These are phyloP conservation scores for Hydrotaea diabolus DNA, from an alignment of 2,888 invertebrate genomes.

Conservation along the genomic window DNA sequence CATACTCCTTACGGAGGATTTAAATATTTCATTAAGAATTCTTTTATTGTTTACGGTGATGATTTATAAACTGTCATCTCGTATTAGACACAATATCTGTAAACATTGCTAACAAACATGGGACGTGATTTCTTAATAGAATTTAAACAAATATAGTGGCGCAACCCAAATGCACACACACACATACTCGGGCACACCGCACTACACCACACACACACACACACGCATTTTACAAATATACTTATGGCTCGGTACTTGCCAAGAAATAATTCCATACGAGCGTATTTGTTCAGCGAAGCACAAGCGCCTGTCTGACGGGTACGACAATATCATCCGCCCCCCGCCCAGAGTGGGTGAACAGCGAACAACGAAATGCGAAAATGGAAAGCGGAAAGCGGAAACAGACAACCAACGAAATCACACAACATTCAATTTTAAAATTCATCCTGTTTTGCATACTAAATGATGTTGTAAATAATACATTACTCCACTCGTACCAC, in stretches of 20 bases:
- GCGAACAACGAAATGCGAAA: background rate
- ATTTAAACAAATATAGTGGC: slow-evolving; percentile 56
- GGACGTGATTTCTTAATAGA: slow-evolving; percentile 65
- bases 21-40: slow-evolving; percentile 60
- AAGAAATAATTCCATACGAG: slow-evolving; percentile 43
- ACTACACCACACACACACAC: background rate
- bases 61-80: slow-evolving; percentile 65
- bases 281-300: slow-evolving; percentile 14
- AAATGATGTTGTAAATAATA: slow-evolving; percentile 64
- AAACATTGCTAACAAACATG: slow-evolving; percentile 66
- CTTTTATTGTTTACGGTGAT: slow-evolving; percentile 59
- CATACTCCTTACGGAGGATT: slow-evolving; percentile 15
- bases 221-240: slow-evolving; percentile 16
- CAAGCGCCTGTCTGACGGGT: slow-evolving; percentile 15
- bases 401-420: slow-evolving; percentile 26
- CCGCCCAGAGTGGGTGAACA: background rate
- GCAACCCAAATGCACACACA: background rate
- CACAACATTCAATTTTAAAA: slow-evolving; percentile 63
- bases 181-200: slow-evolving; percentile 8
- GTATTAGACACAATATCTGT: slow-evolving; percentile 55
- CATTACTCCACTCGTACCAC: slow-evolving; percentile 28
- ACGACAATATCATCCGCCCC: slow-evolving; percentile 18
- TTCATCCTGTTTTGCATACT: slow-evolving; percentile 64
- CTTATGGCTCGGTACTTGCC: slow-evolving; percentile 29
- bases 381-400: background rate